These are phyloP conservation scores for Holacanthus passer DNA, from an alignment of 2,113 vertebrate genomes.

Conservation along the genomic window DNA sequence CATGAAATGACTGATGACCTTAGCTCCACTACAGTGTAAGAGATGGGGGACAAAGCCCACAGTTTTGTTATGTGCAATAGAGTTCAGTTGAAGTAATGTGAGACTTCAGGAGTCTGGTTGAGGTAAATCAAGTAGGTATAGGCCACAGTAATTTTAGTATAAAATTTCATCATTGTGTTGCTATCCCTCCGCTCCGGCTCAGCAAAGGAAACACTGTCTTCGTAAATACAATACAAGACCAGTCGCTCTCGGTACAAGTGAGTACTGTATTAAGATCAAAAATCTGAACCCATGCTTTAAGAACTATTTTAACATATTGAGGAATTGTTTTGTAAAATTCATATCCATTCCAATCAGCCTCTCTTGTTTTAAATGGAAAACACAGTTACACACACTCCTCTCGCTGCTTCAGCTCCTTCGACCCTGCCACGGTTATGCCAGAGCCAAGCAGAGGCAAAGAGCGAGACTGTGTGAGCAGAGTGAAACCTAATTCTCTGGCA, in stretches of 20 bases:
- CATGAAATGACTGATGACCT: background rate
- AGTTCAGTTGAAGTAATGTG: background rate
- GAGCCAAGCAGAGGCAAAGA: slow-evolving; percentile 25
- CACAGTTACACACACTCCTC: slow-evolving; percentile 13
- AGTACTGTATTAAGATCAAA: background rate
- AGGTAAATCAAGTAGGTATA: background rate
- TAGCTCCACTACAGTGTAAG: background rate
- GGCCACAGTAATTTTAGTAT: background rate
- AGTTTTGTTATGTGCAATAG: background rate
- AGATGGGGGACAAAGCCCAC: no score
- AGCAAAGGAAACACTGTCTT: background rate
- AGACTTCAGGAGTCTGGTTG: no score
- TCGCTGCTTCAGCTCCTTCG: slow-evolving; percentile 30
- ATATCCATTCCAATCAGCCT: slow-evolving; percentile 8
- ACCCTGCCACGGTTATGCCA: slow-evolving; percentile 26
- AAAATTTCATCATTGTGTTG: background rate
- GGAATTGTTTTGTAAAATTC: slow-evolving; percentile 2
- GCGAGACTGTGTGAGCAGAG: slow-evolving; percentile 49
- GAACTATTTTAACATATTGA: slow-evolving; percentile 21
- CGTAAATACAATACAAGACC: background rate
- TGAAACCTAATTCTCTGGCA: slow-evolving; percentile 68
- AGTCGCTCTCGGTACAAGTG: background rate
- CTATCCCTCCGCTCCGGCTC: background rate
- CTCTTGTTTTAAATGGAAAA: slow-evolving; percentile 34
- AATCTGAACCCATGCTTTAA: background rate